Percentiles rank a stretch among this genome's conserved stretches.
Conservation (phyloP, 2,888 invertebrate species). For the Ectobius pallidus region DNA sequence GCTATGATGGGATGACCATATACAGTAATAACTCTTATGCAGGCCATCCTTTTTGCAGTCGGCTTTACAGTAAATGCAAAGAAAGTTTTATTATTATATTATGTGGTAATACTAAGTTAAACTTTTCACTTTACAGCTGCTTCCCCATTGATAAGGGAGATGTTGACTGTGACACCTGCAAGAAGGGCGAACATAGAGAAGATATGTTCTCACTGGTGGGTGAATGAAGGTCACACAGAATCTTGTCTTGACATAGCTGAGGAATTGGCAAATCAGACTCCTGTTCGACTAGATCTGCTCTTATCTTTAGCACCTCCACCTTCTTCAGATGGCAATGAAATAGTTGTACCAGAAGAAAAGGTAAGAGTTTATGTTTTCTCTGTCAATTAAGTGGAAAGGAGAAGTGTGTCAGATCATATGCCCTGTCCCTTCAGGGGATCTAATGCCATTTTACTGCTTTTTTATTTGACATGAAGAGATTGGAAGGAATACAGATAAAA, state of each 20-base stretch:
- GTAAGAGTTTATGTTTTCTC: slow-evolving; percentile 44
- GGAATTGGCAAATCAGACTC: slow-evolving; percentile 87
- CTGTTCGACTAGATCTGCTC: slow-evolving; percentile 85
- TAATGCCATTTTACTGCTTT: background rate
- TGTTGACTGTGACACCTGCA: slow-evolving; percentile 91
- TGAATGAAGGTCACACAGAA: slow-evolving; percentile 83
- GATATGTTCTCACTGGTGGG: slow-evolving; percentile 97
- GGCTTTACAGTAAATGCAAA: too few relatives aligned
- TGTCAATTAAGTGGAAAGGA: background rate
- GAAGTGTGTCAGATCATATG: background rate
- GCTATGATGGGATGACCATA: too few relatives aligned
- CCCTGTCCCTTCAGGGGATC: background rate
- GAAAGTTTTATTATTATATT: too few relatives aligned
- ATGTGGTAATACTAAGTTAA: too few relatives aligned
- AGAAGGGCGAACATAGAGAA: slow-evolving; percentile 91
- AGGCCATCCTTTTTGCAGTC: too few relatives aligned
- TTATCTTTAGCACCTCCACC: slow-evolving; percentile 77
- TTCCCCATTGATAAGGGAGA: slow-evolving; percentile 90
- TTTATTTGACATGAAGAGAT: background rate
- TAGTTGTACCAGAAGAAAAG: slow-evolving; percentile 68
- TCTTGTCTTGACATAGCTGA: slow-evolving; percentile 86
- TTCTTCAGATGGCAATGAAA: slow-evolving; percentile 55
- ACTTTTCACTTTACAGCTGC: slow-evolving; percentile 84
- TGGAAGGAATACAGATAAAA: too few relatives aligned
- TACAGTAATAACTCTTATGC: too few relatives aligned